Conservation (phyloP, 2,797 vertebrate genomes). For the Nyctalus aviator region DNA sequence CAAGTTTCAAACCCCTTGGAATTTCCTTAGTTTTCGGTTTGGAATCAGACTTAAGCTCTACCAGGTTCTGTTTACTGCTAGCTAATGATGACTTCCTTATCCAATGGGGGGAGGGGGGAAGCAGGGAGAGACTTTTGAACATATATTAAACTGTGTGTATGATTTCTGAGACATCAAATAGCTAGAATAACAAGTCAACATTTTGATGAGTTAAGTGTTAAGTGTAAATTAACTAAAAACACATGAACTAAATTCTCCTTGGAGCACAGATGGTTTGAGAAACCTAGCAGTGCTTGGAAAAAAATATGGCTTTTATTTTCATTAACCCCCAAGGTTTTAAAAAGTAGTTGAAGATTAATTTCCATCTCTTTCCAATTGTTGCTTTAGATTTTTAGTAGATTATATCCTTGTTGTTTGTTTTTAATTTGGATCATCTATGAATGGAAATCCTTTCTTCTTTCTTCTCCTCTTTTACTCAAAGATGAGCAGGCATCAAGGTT, state of each 20-base stretch:
- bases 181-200: constrained; percentile 81
- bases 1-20: constrained; percentile 68
- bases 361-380: constrained; percentile 60
- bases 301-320: constrained; percentile 79
- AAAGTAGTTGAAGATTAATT: constrained; percentile 69
- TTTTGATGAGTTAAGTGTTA: constrained; percentile 83
- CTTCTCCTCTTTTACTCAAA: neutral
- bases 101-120: neutral
- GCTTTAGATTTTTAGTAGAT: constrained; percentile 51
- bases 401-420: constrained; percentile 9
- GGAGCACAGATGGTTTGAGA: constrained; percentile 79
- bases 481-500: neutral
- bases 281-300: constrained; percentile 73
- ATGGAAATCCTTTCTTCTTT: neutral
- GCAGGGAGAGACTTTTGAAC: constrained; percentile 65
- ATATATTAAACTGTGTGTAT: constrained; percentile 74
- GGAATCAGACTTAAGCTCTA: constrained; percentile 66
- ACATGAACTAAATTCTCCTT: constrained; percentile 75
- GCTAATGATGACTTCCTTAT: constrained; percentile 74
- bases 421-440: constrained; percentile 37
- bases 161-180: constrained; percentile 81
- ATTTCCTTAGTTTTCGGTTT: constrained; percentile 68
- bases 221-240: constrained; percentile 82
- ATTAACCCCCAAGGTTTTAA: constrained; percentile 65
- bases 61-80: constrained; percentile 72